A percentile compares a stretch with the other conserved stretches of the same genome.
phyloP scores from a whole-genome alignment of 2,797 vertebrate species.

The Botia almorhae region DNA sequence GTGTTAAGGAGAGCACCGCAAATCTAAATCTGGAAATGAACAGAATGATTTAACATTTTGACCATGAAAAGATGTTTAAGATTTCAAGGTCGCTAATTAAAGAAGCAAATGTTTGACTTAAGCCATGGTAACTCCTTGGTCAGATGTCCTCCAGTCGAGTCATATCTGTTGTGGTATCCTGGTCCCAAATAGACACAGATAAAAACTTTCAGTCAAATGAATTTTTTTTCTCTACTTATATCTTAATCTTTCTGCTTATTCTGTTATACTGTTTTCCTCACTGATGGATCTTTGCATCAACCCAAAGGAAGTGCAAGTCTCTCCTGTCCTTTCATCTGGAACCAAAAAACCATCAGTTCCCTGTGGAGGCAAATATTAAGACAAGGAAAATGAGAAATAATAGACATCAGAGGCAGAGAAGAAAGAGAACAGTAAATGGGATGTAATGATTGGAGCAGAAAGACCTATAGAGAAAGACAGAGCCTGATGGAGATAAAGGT shows the following conservation, averaged over 20 bases:
- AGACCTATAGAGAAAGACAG: conserved; percentile 30
- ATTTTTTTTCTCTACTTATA: neutral
- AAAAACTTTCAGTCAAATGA: neutral
- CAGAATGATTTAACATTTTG: too few species aligned
- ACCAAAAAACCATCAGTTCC: conserved; percentile 57
- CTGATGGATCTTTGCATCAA: conserved; percentile 24
- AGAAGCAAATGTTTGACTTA: too few species aligned
- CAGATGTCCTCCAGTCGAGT: too few species aligned
- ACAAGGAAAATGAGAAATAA: conserved; percentile 57
- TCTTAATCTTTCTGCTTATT: conserved; percentile 15
- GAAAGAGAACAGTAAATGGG: conserved; percentile 47
- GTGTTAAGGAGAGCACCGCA: too few species aligned
- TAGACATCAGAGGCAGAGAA: conserved; percentile 50
- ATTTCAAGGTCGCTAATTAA: too few species aligned
- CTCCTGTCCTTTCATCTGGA: conserved; percentile 54
- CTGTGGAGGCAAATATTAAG: conserved; percentile 41
- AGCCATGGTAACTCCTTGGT: too few species aligned
- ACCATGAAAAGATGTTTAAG: too few species aligned
- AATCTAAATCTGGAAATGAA: too few species aligned
- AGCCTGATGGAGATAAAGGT: conserved; percentile 10
- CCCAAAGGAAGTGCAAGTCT: conserved; percentile 12
- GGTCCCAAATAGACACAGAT: too few species aligned
- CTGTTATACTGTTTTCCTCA: conserved; percentile 9
- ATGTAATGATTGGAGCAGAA: conserved; percentile 36
- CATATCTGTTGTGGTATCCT: too few species aligned